phyloP scores from a whole-genome alignment of 2,888 invertebrate species.

The Buathra laborator region DNA sequence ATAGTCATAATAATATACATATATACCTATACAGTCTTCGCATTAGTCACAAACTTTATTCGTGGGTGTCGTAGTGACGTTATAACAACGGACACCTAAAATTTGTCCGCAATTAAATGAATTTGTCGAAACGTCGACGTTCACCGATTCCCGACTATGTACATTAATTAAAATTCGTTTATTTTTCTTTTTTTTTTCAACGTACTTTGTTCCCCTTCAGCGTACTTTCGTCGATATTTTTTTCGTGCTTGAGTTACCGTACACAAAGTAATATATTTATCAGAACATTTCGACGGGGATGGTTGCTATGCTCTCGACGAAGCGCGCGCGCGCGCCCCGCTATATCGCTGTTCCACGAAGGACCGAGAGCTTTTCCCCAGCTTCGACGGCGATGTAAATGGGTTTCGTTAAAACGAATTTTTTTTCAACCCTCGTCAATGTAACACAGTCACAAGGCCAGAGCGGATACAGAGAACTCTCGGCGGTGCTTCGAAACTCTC shows the following conservation, averaged over 20 bases:
- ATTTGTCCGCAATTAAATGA: constrained; percentile 13
- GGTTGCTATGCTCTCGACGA: background rate
- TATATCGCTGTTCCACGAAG: background rate
- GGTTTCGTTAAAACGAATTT: constrained; percentile 20
- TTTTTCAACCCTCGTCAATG: constrained; percentile 1
- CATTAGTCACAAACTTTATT: constrained; percentile 20
- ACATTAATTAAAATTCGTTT: constrained; percentile 29
- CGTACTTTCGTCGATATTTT: background rate
- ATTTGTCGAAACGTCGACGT: constrained; percentile 11
- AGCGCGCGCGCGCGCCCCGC: background rate
- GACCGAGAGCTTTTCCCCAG: background rate
- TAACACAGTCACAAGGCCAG: background rate
- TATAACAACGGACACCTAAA: background rate
- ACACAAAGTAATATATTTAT: background rate
- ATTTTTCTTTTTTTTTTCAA: background rate
- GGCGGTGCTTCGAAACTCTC: background rate
- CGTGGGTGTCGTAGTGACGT: background rate
- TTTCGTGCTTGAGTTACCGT: background rate
- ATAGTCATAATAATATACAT: no score
- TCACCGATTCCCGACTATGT: background rate
- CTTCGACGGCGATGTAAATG: background rate
- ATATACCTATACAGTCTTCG: constrained; percentile 1
- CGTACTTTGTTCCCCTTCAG: background rate
- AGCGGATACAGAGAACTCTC: background rate
- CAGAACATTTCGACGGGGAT: constrained; percentile 22